Percentiles rank a stretch among this genome's conserved stretches.
These are phyloP conservation scores for Cebus imitator DNA, from an alignment of 2,113 vertebrate genomes.

Conservation along the genomic window DNA sequence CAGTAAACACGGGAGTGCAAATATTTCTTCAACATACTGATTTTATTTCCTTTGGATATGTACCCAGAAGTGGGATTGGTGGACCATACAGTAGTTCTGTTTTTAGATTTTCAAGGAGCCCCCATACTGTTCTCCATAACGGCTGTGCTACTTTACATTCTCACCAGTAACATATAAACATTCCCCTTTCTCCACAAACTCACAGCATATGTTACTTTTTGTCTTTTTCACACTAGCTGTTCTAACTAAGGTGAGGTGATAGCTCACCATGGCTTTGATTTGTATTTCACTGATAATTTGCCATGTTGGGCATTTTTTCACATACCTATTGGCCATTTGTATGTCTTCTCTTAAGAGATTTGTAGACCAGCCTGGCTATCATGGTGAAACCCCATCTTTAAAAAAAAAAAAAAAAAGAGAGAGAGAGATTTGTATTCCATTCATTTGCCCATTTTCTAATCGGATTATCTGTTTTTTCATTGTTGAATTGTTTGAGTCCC, in stretches of 20 bases:
- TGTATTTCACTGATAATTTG: background rate
- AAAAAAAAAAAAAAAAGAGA: no score
- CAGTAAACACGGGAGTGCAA: background rate
- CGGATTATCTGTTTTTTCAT: background rate
- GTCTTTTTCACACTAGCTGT: background rate
- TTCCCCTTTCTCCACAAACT: background rate
- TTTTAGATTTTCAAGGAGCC: background rate
- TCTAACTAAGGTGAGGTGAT: background rate
- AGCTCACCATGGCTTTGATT: background rate
- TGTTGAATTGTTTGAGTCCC: background rate
- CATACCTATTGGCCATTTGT: background rate
- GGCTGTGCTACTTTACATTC: background rate
- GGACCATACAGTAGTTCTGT: background rate
- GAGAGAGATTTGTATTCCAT: background rate
- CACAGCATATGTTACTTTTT: background rate
- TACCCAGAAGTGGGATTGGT: background rate
- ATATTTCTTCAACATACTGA: background rate
- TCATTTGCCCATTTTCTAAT: background rate
- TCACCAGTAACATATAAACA: background rate
- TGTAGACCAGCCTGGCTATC: background rate
- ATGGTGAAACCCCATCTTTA: no score
- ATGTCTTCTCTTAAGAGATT: background rate
- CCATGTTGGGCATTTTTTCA: background rate
- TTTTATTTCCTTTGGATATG: background rate
- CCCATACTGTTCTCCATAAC: background rate